These are phyloP conservation scores for Globodera rostochiensis DNA, from an alignment of 1,140 invertebrate species.

Conservation along the genomic window DNA sequence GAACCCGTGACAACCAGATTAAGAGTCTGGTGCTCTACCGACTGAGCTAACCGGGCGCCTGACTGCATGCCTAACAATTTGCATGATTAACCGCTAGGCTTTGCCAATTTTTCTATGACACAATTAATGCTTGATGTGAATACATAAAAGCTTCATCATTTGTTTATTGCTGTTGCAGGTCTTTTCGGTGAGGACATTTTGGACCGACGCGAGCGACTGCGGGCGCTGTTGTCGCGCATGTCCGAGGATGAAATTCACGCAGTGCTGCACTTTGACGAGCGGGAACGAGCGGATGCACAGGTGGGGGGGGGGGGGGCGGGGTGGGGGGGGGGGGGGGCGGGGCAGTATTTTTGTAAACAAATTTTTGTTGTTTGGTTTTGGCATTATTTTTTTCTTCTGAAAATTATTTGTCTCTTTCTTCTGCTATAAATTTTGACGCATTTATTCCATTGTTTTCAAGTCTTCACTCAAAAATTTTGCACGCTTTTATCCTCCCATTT, in stretches of 20 bases:
- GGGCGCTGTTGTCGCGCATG: conserved; percentile 56
- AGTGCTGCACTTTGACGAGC: conserved; percentile 53
- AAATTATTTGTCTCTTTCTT: no score
- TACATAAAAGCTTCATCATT: no score
- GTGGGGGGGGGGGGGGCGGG: not conserved
- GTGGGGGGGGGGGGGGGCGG: not conserved
- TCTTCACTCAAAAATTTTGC: no score
- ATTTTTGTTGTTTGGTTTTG: no score
- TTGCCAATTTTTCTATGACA: no score
- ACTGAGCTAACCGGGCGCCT: conserved; percentile 62
- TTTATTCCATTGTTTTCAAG: no score
- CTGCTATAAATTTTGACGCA: no score
- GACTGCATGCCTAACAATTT: not conserved
- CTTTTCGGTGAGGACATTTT: conserved; percentile 63
- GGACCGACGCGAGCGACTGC: conserved; percentile 60
- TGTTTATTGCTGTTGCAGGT: conserved; percentile 33
- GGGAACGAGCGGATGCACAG: conserved; percentile 44
- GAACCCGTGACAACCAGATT: conserved; percentile 60
- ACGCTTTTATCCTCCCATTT: no score
- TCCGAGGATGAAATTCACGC: conserved; percentile 58
- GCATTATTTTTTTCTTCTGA: no score
- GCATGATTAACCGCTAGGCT: no score
- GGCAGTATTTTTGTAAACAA: no score
- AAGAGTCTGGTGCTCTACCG: conserved; percentile 66
- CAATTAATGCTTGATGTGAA: no score